A percentile compares a stretch with the other conserved stretches of the same genome.
These are phyloP conservation scores for Darevskia mixta DNA, from an alignment of 2,797 vertebrate species.

Conservation along the genomic window DNA sequence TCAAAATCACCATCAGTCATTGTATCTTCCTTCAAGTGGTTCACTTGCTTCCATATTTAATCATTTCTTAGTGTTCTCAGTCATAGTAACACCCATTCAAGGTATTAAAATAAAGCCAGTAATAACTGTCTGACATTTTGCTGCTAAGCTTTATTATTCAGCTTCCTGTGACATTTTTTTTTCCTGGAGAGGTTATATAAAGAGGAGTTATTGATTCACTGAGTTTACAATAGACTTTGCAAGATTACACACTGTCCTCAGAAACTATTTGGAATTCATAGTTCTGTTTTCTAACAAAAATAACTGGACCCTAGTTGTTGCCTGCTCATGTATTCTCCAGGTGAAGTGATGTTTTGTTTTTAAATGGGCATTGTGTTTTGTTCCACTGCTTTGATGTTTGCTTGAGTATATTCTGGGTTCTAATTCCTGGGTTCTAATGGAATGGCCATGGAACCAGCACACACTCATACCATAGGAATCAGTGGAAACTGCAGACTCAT, in stretches of 20 bases:
- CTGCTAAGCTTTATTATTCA: slow-evolving; percentile 60
- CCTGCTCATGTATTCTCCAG: neutral
- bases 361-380: neutral
- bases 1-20: slow-evolving; percentile 55
- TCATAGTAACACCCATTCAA: slow-evolving; percentile 45
- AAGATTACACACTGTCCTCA: slow-evolving; percentile 32
- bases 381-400: neutral
- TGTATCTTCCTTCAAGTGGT: slow-evolving; percentile 46
- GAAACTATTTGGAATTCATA: slow-evolving; percentile 12
- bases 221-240: slow-evolving; percentile 9
- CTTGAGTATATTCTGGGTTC: neutral
- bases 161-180: slow-evolving; percentile 38
- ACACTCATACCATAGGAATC: too few relatives aligned
- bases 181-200: slow-evolving; percentile 29
- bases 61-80: slow-evolving; percentile 42
- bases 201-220: slow-evolving; percentile 45
- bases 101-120: slow-evolving; percentile 51
- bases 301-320: slow-evolving; percentile 19
- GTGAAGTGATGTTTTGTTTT: neutral
- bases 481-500: too few relatives aligned
- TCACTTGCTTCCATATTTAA: slow-evolving; percentile 48
- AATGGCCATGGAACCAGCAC: too few relatives aligned
- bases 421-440: neutral
- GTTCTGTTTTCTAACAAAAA: neutral
- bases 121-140: slow-evolving; percentile 66